These are phyloP conservation scores for Philotrypesis tridentata DNA, from an alignment of 1,140 invertebrate species.

Conservation along the genomic window DNA sequence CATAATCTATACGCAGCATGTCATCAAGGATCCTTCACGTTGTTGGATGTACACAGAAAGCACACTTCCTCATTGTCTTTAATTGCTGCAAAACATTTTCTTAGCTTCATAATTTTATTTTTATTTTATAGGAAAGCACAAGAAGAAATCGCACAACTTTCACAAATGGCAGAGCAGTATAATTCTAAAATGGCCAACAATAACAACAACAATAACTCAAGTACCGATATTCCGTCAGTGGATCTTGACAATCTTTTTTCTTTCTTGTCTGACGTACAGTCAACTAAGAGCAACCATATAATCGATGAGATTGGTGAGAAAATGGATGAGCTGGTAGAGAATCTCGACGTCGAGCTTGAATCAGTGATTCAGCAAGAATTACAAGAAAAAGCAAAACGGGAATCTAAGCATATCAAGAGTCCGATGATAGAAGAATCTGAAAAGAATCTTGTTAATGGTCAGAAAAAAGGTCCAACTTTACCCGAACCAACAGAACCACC, in stretches of 20 bases:
- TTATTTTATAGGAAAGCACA: slow-evolving; percentile 80
- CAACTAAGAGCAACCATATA: slow-evolving; percentile 77
- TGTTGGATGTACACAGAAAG: slow-evolving; percentile 18
- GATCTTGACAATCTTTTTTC: slow-evolving; percentile 95
- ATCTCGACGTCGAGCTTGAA: slow-evolving; percentile 83
- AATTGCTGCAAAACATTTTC: neutral
- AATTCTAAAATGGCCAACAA: slow-evolving; percentile 76
- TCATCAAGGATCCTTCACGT: slow-evolving; percentile 6
- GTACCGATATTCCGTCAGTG: slow-evolving; percentile 79
- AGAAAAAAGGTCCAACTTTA: slow-evolving; percentile 73
- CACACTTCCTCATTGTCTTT: neutral
- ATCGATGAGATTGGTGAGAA: slow-evolving; percentile 90
- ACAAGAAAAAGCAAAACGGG: slow-evolving; percentile 64
- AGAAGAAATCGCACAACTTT: slow-evolving; percentile 83
- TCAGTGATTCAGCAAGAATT: slow-evolving; percentile 78
- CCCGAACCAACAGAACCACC: slow-evolving; percentile 85
- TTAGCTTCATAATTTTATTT: slow-evolving; percentile 13
- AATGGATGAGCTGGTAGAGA: slow-evolving; percentile 87
- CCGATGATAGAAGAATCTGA: neutral
- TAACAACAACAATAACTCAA: slow-evolving; percentile 4
- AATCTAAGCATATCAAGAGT: slow-evolving; percentile 55
- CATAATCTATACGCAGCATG: slow-evolving; percentile 36
- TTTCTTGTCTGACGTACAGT: slow-evolving; percentile 89
- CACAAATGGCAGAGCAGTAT: slow-evolving; percentile 85
- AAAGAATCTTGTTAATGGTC: neutral